These are phyloP conservation scores for Muricea muricata DNA, from an alignment of 92 coral and sea anemone genomes.

Conservation along the genomic window DNA sequence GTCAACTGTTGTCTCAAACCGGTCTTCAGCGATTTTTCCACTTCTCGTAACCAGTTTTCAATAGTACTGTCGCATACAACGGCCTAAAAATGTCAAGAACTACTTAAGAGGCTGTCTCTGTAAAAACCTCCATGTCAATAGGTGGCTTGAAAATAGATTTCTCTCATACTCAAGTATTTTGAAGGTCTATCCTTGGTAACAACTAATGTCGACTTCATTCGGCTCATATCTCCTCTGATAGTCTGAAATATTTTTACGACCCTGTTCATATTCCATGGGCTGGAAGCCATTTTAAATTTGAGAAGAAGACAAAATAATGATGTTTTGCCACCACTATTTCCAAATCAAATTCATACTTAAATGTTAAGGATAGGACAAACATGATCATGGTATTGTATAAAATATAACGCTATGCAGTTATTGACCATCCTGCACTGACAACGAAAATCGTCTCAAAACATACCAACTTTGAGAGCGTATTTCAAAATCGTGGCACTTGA, in stretches of 20 bases:
- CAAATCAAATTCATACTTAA: not conserved
- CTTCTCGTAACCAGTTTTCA: conserved; percentile 82
- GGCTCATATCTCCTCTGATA: too few species aligned
- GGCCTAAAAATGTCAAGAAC: conserved; percentile 62
- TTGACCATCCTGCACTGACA: too few species aligned
- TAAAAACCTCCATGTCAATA: not conserved
- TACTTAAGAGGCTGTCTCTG: not conserved
- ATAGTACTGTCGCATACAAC: conserved; percentile 89
- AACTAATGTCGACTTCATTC: too few species aligned
- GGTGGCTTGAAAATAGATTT: not conserved
- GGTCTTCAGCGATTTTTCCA: conserved; percentile 69
- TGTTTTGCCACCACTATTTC: not conserved
- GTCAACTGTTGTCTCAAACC: conserved; percentile 81
- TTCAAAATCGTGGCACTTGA: too few species aligned
- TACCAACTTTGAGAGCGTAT: too few species aligned
- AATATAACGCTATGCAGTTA: too few species aligned
- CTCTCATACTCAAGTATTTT: not conserved
- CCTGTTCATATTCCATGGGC: too few species aligned
- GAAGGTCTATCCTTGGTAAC: not conserved
- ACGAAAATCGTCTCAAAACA: too few species aligned
- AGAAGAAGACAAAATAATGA: not conserved
- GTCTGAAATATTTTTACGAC: too few species aligned
- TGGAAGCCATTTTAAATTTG: too few species aligned
- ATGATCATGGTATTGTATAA: too few species aligned
- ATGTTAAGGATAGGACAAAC: too few species aligned